Evolutionary conservation across 2,113 vertebrate species (phyloP), one percentile per base, ranked within the genome.

Genomic region (Brachypteracias leptosomus): DNA sequence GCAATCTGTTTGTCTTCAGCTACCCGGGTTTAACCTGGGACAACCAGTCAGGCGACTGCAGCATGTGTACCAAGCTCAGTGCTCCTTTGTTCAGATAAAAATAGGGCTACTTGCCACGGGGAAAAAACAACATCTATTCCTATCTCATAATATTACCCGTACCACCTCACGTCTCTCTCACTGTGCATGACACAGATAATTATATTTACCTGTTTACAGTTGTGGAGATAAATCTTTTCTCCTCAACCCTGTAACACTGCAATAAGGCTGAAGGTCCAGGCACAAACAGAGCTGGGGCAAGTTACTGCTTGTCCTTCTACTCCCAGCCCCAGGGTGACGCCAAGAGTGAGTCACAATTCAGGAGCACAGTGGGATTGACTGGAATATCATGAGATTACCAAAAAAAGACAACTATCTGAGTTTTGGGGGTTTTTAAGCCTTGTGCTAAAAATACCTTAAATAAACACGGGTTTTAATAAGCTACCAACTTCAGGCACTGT

Each of bases 1-100:
- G 54, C 93, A 71, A 93, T 77, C 76, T 61, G 85, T 94, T 96
- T 95, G 83, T 81, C 90, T 95, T 96, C 77, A 86, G 83, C 54
- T 73, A 54, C 44, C 74, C 13, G 65, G 61, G 79, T 88, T 85
- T 92, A 88, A 62, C 40, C 10, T 81, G 82, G 88, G 92, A 66
- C 90, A 89, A 28, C 9, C 63, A 35, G 66, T 16, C 85, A 72
- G 88, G 47, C 17, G 5, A 65, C n/a, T 58, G 22, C 11, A 71
- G 67, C 55, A 6, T 10, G 21, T 36, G 36, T 21, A 36, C 38
- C 35, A n/a, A 90, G 79, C 35, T 62, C 82, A 90, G 79, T 36
- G 26, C 16, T 77, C 90, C 54, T 80, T 75, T 68, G 66, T 74
- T 44, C 57, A 49, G 38, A 84, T 63, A 88, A 81, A 84, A 78